Conservation (phyloP, 2,888 invertebrate genomes). For the Mythimna impura region DNA sequence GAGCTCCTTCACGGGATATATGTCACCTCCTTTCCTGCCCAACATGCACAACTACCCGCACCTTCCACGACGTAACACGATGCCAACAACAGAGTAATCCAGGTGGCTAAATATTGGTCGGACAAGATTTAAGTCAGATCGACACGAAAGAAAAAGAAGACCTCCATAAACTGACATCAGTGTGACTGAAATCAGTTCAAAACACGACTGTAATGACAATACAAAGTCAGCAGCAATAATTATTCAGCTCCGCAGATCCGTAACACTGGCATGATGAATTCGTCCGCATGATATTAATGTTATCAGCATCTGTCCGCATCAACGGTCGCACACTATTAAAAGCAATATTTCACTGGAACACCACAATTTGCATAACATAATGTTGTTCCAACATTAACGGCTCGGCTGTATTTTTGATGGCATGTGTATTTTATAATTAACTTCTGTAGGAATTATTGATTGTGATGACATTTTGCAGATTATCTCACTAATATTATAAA, state of each 20-base stretch:
- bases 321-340: slow-evolving; percentile 68
- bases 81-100: too few species aligned
- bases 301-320: slow-evolving; percentile 71
- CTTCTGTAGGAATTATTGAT: slow-evolving; percentile 21
- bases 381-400: slow-evolving; percentile 63
- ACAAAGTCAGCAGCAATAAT: slow-evolving; percentile 6
- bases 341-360: slow-evolving; percentile 69
- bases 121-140: too few species aligned
- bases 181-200: background rate
- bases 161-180: background rate
- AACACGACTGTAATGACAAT: slow-evolving; percentile 7
- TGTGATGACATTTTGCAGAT: background rate
- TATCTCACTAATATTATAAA: background rate
- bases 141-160: too few species aligned
- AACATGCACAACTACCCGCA: too few species aligned
- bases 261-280: slow-evolving; percentile 57
- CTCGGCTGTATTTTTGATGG: slow-evolving; percentile 40
- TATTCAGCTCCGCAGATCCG: slow-evolving; percentile 28
- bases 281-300: slow-evolving; percentile 67
- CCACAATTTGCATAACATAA: slow-evolving; percentile 72
- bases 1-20: too few species aligned
- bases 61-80: too few species aligned
- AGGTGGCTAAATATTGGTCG: too few species aligned
- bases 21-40: too few species aligned
- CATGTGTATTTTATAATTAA: slow-evolving; percentile 37